These are phyloP conservation scores for Delphinapterus leucas DNA, from an alignment of 2,113 vertebrate species.

Conservation along the genomic window DNA sequence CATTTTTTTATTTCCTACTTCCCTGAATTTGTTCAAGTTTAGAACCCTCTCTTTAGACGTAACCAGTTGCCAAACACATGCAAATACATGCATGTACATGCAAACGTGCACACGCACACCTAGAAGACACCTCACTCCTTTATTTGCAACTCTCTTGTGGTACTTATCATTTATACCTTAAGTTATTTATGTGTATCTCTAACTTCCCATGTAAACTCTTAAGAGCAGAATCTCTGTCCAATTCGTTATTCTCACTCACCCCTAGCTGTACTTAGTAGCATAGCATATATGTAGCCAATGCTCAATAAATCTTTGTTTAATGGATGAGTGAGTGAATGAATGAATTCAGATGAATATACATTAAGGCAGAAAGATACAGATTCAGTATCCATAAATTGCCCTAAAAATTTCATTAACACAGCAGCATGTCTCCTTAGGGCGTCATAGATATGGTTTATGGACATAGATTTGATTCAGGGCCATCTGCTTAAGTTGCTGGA, in stretches of 20 bases:
- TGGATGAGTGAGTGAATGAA: background rate
- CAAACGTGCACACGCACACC: rapidly evolving
- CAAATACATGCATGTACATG: rapidly evolving
- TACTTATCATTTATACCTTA: background rate
- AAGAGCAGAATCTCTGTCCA: background rate
- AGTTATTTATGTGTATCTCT: background rate
- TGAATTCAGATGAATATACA: background rate
- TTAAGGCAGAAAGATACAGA: background rate
- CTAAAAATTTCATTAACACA: constrained; percentile 23
- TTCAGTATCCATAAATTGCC: background rate
- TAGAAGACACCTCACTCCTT: background rate
- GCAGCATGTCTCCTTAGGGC: background rate
- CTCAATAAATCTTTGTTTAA: constrained; percentile 29
- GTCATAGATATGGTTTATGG: constrained; percentile 22
- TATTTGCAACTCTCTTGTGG: background rate
- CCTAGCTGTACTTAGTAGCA: background rate
- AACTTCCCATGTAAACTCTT: background rate
- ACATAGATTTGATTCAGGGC: background rate
- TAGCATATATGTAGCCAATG: background rate
- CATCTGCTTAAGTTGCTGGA: background rate
- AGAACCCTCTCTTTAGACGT: background rate
- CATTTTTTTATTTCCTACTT: background rate
- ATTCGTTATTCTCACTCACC: background rate
- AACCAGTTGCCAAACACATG: background rate
- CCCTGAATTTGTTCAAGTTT: background rate